Base-by-base conservation (phyloP, 2,113 vertebrate genomes). In the Cavia porcellus region DNA sequence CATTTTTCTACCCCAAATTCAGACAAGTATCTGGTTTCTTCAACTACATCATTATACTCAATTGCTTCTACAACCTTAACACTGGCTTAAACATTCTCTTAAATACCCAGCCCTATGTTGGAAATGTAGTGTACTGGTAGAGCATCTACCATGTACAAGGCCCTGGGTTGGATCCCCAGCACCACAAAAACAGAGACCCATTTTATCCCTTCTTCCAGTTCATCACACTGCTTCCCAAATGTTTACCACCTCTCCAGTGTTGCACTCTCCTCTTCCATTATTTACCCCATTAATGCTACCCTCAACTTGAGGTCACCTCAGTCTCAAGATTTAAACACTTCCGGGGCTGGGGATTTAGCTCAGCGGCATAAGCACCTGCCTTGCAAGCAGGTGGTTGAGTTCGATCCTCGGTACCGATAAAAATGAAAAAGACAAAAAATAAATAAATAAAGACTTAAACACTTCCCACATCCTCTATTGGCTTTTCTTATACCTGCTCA, bases 121-220 rank as follows among this genome's bases (percentile, higher is more conserved):
- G 82, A 59, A n/a, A 45, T 55, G n/a, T 50, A 42, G 8, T 24
- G 52, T 45, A 86, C 2, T 86, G 35, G n/a, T 52, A 52, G 12
- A 81, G 32, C 79, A 84, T 12, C 25, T 47, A 47, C 42, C 42
- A 47, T 62, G n/a, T 84, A 22, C 19, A 22, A 13, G 28, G 35
- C 32, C 55, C 32, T 62, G 17, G 66, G 55, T 38, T 83, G 50
- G 64, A 61, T 47, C 38, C 52, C 20, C 38, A 77, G 22, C 45
- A 62, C 22, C 17, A 6, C 66, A 62, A 85, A 61, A 85, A 45
- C 61, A 74, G 42, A 80, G n/a, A 19, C 17, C 45, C 28, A 93
- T 68, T 70, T 90, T 32, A 89, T 61, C 17, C 45, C 47, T 94
- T 75, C 80, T 81, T 91, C 92, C 75, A 66, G 32, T 80, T 66